Percentiles rank a stretch among this genome's conserved stretches.
phyloP scores from a whole-genome alignment of 2,113 vertebrate species.

The Mohoua ochrocephala region DNA sequence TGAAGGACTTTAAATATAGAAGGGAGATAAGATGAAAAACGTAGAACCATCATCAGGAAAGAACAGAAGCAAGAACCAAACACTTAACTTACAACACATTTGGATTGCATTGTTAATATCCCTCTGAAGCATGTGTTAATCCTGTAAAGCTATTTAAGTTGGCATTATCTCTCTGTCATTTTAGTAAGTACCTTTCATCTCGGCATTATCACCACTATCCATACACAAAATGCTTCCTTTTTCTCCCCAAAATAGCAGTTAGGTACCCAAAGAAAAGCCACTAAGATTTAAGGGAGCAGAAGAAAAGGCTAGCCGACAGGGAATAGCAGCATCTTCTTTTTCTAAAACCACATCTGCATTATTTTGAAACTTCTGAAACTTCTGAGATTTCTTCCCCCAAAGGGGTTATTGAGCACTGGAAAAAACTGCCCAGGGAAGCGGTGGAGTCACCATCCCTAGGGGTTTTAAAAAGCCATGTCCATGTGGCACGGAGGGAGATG shows the following conservation, averaged over 20 bases:
- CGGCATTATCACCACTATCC: neutral
- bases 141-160: no score
- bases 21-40: neutral
- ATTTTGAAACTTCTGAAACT: neutral
- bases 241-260: neutral
- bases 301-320: neutral
- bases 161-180: neutral
- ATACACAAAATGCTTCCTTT: neutral
- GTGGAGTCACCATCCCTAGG: neutral
- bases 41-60: neutral
- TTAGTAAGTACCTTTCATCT: neutral
- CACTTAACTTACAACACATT: no score
- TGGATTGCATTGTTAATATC: no score
- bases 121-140: no score
- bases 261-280: neutral
- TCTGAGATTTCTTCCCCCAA: neutral
- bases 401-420: neutral
- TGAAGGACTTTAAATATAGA: neutral
- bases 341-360: neutral
- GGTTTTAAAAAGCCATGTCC: neutral
- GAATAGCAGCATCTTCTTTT: neutral
- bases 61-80: neutral
- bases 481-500: neutral
- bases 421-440: neutral
- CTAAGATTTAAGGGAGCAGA: neutral